Evolutionary conservation across 1,140 invertebrate genomes (phyloP), one percentile per base, ranked within the genome.

Genomic region (Drosophila arizonae): DNA sequence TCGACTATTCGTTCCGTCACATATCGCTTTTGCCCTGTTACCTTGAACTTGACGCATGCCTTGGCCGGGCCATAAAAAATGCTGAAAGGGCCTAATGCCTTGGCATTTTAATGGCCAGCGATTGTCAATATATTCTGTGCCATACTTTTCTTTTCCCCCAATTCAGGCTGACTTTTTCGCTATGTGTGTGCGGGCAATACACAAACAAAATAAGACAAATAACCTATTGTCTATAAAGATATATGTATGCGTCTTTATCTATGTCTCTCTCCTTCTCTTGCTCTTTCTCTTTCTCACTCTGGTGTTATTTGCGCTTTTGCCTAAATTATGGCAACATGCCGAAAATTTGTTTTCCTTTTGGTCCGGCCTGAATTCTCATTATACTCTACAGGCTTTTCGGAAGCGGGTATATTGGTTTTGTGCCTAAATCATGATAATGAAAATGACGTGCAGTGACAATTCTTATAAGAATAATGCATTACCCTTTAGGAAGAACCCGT

Each of bases 1-100:
- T 39, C 36, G 10, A 39, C 10, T 11, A 4, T 39, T 39, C 36
- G 36, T 39, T 39, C 36, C 4, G 11, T 39, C 36, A 39, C 36
- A 39, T 39, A 39, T 48, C 15, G 10, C 15, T 63, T 52, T 55
- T 50, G 33, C 61, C 55, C 55, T 62, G 50, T 51, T 73, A 69
- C 71, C 71, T 69, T 69, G 71, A 73, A 69, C 65, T 73, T 73
- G 71, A 56, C 33, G 64, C 56, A 68, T 72, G 70, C 45, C 70
- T 72, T 55, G 56, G 64, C 33, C 30, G 15, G 57, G 65, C 52
- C 57, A 73, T 73, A 69, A 68, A 69, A 69, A 69, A 69, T 57
- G 52, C 65, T 43, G 71, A 51, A 43, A 50, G 43, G 26, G 36
- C 71, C 66, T 69, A 73, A 73, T 69, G 58, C 28, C 51, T 62